A percentile compares a stretch with the other conserved stretches of the same genome.
Conservation (phyloP, 1,140 invertebrate genomes). For the Drosophila ogumai region DNA sequence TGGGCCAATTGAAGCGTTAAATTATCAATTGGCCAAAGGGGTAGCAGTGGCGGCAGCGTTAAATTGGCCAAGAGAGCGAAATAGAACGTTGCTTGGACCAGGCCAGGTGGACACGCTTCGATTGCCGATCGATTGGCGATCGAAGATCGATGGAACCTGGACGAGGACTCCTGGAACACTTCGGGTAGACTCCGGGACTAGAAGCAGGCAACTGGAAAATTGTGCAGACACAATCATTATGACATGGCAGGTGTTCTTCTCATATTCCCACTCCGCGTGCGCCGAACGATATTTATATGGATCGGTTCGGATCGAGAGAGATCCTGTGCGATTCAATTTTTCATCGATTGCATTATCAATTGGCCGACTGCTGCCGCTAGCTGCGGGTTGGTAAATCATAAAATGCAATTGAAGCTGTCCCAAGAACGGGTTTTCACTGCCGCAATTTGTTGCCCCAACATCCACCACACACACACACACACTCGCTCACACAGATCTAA, state of each 20-base stretch:
- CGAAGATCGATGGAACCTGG: conserved; percentile 23
- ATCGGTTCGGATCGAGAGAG: conserved; percentile 25
- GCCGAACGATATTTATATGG: conserved; percentile 42
- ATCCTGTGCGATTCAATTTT: conserved; percentile 56
- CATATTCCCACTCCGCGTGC: conserved; percentile 2
- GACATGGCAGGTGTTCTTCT: conserved; percentile 57
- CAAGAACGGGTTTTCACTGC: conserved; percentile 70
- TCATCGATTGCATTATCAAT: conserved; percentile 79
- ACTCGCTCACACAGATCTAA: background rate
- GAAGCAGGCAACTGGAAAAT: conserved; percentile 75
- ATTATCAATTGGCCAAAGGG: conserved; percentile 79
- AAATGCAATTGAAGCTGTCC: conserved; percentile 76
- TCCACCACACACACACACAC: conserved; percentile 13
- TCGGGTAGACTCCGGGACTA: background rate
- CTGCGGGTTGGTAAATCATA: conserved; percentile 60
- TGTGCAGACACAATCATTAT: conserved; percentile 67
- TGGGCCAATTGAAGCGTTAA: conserved; percentile 79
- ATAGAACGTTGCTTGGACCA: background rate
- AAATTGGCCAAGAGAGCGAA: conserved; percentile 71
- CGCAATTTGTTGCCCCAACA: conserved; percentile 63
- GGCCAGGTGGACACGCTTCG: conserved; percentile 70
- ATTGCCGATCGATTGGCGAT: conserved; percentile 21
- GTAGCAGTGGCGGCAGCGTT: conserved; percentile 64
- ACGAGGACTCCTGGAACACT: conserved; percentile 58
- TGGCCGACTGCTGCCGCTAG: conserved; percentile 41